phyloP scores from a whole-genome alignment of 1,140 invertebrate species.

The Bombus balteatus region DNA sequence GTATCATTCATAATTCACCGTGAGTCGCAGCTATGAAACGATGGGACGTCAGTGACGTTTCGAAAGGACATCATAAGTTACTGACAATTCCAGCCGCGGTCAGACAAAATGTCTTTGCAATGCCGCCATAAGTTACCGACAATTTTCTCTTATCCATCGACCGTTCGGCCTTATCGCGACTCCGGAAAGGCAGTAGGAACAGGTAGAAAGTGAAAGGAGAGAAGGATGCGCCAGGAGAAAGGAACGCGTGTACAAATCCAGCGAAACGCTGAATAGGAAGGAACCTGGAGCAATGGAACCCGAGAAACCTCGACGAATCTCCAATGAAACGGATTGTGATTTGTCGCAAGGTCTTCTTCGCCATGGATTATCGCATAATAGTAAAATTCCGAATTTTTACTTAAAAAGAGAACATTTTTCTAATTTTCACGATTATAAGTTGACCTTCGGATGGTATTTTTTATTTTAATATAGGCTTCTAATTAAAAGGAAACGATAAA shows the following conservation, averaged over 20 bases:
- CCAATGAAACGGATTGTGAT: no score
- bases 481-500: no score
- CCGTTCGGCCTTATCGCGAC: background rate
- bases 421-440: no score
- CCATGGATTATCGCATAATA: no score
- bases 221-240: background rate
- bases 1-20: background rate
- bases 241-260: background rate
- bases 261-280: background rate
- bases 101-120: background rate
- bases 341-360: no score
- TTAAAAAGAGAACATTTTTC: no score
- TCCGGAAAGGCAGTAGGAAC: background rate
- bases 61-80: background rate
- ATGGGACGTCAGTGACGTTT: background rate
- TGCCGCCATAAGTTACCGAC: background rate
- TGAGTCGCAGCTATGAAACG: background rate
- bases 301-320: no score
- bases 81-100: background rate
- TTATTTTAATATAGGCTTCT: no score
- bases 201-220: constrained; percentile 1
- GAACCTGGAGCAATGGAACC: no score
- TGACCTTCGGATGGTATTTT: no score
- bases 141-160: background rate
- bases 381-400: no score